These are phyloP conservation scores for Sarcophaga peregrina DNA, from an alignment of 1,140 invertebrate species.

Conservation along the genomic window DNA sequence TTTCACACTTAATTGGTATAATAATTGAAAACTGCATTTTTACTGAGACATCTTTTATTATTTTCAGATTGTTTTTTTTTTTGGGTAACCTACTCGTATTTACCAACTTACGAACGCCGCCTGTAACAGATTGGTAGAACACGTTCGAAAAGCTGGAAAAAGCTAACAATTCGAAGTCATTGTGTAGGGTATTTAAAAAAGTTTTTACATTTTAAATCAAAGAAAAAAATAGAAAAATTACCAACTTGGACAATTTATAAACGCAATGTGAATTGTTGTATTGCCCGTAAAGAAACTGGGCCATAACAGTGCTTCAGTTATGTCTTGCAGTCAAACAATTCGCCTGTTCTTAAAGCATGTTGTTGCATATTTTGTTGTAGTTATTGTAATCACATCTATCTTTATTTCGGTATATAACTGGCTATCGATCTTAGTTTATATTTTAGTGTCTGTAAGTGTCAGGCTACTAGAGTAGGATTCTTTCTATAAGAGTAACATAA, in stretches of 20 bases:
- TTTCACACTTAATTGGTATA: no score
- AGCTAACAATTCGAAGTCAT: no score
- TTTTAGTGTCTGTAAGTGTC: background rate
- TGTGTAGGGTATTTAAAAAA: no score
- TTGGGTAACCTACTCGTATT: no score
- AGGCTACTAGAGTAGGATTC: background rate
- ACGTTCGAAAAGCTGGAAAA: background rate
- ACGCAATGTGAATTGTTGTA: constrained; percentile 18
- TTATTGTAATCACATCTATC: background rate
- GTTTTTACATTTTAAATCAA: no score
- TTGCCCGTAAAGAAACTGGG: constrained; percentile 17
- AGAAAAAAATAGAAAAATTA: background rate
- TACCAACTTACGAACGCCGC: no score
- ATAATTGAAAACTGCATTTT: no score
- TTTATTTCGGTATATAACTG: background rate
- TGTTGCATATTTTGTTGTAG: background rate
- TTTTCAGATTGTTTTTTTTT: no score
- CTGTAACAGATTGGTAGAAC: no score
- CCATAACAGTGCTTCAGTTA: constrained; percentile 21
- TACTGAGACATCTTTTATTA: no score
- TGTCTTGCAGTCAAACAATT: background rate
- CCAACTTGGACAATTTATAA: constrained; percentile 27
- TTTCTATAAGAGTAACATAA: background rate
- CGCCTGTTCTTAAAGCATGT: background rate
- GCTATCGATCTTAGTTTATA: background rate